These are phyloP conservation scores for Damaliscus lunatus DNA, from an alignment of 2,113 vertebrate genomes.

Conservation along the genomic window DNA sequence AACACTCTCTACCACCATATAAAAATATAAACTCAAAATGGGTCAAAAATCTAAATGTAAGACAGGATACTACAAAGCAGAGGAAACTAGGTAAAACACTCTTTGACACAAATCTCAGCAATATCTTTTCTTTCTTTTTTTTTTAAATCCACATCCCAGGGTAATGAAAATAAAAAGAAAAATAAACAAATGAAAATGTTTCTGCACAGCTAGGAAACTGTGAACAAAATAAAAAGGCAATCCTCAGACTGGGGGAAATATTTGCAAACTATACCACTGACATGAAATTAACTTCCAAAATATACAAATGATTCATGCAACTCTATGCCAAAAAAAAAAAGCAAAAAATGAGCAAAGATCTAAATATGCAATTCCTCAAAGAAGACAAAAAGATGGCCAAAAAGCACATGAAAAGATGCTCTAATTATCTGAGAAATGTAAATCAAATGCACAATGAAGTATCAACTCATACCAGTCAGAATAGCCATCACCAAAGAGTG, in stretches of 20 bases:
- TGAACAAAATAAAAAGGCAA: not conserved
- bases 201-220: not conserved
- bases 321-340: not conserved
- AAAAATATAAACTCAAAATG: not conserved
- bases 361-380: not conserved
- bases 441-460: not conserved
- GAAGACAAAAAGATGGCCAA: not conserved
- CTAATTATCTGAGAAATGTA: not conserved
- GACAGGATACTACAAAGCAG: too few relatives aligned
- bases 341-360: not conserved
- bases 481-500: not conserved
- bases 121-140: not conserved
- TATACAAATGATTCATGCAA: not conserved
- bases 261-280: not conserved
- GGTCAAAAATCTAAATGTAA: not conserved
- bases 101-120: not conserved
- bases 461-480: not conserved
- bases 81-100: not conserved
- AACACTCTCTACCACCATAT: not conserved
- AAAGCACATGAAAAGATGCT: not conserved
- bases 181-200: not conserved
- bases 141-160: not conserved
- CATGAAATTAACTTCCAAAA: not conserved
- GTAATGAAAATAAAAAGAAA: not conserved
- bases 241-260: not conserved